Evolutionary conservation across 2,797 vertebrate species (phyloP).

Genomic region (Sphaeramia orbicularis): DNA sequence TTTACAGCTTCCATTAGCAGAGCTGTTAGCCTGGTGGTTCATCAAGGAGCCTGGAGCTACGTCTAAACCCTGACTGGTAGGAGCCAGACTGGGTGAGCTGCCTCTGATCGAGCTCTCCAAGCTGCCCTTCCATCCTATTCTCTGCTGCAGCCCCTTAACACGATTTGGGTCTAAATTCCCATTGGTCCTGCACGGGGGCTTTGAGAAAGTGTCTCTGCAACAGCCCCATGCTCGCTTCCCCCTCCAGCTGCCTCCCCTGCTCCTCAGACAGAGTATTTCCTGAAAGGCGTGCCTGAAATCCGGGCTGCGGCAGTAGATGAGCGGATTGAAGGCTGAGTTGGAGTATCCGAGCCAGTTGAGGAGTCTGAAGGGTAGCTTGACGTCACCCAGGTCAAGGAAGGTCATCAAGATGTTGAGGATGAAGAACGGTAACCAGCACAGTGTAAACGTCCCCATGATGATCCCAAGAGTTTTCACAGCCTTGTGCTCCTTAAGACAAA

Average conservation of each 20-base stretch:
- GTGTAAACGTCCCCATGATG: slow-evolving; percentile 97
- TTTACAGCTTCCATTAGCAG: slow-evolving; percentile 50
- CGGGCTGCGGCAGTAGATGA: slow-evolving; percentile 97
- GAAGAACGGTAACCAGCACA: slow-evolving; percentile 99
- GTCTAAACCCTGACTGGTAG: slow-evolving; percentile 56
- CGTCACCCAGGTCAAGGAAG: slow-evolving; percentile 80
- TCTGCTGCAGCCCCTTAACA: slow-evolving; percentile 15
- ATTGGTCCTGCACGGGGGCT: slow-evolving; percentile 20
- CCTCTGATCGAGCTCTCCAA: slow-evolving; percentile 43
- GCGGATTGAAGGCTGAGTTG: slow-evolving; percentile 97
- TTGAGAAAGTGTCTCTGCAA: slow-evolving; percentile 43
- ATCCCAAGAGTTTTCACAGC: slow-evolving; percentile 97
- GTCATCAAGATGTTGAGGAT: slow-evolving; percentile 92
- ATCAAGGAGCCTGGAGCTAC: slow-evolving; percentile 66
- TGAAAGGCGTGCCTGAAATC: slow-evolving; percentile 97
- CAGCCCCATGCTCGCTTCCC: slow-evolving; percentile 44
- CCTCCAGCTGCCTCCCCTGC: slow-evolving; percentile 18
- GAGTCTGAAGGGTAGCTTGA: slow-evolving; percentile 86
- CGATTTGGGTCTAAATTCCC: slow-evolving; percentile 11
- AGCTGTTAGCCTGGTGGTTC: slow-evolving; percentile 38
- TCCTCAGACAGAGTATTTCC: slow-evolving; percentile 90
- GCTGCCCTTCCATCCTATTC: slow-evolving; percentile 47
- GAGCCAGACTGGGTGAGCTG: slow-evolving; percentile 35
- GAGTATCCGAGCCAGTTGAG: slow-evolving; percentile 97
- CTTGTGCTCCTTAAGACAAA: slow-evolving; percentile 95